Conservation (phyloP, 2,888 invertebrate species). For the Scaptomyza caliginosa region DNA sequence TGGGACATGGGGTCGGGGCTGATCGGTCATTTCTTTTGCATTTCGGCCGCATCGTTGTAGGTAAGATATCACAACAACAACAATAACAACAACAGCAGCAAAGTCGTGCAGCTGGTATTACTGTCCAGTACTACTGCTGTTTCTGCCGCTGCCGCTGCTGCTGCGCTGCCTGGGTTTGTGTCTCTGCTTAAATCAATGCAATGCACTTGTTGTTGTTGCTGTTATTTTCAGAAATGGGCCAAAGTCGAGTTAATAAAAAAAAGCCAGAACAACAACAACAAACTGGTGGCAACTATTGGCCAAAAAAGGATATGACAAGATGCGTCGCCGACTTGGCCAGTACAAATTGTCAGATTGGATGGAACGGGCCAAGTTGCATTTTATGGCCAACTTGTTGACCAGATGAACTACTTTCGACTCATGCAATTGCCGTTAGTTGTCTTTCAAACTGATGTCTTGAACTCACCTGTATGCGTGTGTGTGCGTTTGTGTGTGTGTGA, state of each 20-base stretch:
- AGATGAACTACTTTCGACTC: constrained; percentile 71
- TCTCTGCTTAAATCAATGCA: constrained; percentile 38
- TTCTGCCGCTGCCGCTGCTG: constrained; percentile 15
- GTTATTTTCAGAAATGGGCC: constrained; percentile 42
- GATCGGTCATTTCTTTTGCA: constrained; percentile 31
- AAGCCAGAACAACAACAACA: constrained; percentile 4
- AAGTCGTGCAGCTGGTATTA: constrained; percentile 27
- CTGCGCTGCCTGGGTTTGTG: constrained; percentile 38
- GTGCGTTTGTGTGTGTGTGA: neutral
- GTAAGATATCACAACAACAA: constrained; percentile 31
- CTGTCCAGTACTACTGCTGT: constrained; percentile 31
- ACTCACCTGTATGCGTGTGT: neutral
- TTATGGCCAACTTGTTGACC: constrained; percentile 70
- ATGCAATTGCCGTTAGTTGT: constrained; percentile 53
- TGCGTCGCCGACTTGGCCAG: constrained; percentile 37
- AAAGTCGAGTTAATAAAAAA: constrained; percentile 25
- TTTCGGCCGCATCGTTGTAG: constrained; percentile 54
- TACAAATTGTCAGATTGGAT: constrained; percentile 55
- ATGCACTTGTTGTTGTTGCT: constrained; percentile 43
- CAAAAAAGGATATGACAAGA: constrained; percentile 67
- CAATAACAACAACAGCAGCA: constrained; percentile 21
- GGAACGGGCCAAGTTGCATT: constrained; percentile 43
- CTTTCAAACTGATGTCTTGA: constrained; percentile 10
- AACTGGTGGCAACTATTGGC: constrained; percentile 44
- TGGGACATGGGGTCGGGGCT: constrained; percentile 23